These are phyloP conservation scores for Procambarus clarkii DNA, from an alignment of 1,140 invertebrate genomes.

Conservation along the genomic window DNA sequence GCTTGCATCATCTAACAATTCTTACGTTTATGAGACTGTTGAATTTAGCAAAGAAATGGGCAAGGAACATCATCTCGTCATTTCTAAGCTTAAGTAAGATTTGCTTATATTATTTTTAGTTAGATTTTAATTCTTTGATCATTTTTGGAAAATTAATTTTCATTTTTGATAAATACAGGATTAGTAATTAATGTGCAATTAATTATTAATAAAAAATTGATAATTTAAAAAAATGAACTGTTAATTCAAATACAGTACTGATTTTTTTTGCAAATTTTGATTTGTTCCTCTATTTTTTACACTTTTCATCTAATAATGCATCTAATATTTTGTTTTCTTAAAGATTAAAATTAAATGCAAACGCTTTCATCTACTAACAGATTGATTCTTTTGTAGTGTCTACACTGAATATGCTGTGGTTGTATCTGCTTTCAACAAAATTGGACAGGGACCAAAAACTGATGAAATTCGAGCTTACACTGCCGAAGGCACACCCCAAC, in stretches of 20 bases:
- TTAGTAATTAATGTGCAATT: too few relatives aligned
- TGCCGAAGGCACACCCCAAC: slow-evolving; percentile 93
- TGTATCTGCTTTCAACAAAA: slow-evolving; percentile 95
- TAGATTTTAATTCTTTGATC: background rate
- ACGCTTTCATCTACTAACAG: background rate
- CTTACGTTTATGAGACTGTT: slow-evolving; percentile 93
- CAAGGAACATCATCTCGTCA: slow-evolving; percentile 88
- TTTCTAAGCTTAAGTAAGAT: slow-evolving; percentile 85
- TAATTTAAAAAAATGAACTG: too few relatives aligned
- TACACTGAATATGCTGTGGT: slow-evolving; percentile 97
- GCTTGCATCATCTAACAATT: slow-evolving; percentile 91
- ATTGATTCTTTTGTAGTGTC: slow-evolving; percentile 79
- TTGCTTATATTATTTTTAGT: background rate
- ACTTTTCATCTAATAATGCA: too few relatives aligned
- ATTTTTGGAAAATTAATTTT: too few relatives aligned
- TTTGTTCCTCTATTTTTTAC: too few relatives aligned
- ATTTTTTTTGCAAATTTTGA: too few relatives aligned
- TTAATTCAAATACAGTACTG: too few relatives aligned
- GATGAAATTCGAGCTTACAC: slow-evolving; percentile 93
- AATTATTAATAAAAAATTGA: too few relatives aligned
- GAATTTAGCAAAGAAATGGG: slow-evolving; percentile 93
- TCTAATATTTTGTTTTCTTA: too few relatives aligned
- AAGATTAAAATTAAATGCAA: too few relatives aligned
- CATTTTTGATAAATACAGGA: too few relatives aligned
- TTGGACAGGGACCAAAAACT: slow-evolving; percentile 92